Percentiles rank a stretch among this genome's conserved stretches.
These are phyloP conservation scores for Aselliscus stoliczkanus DNA, from an alignment of 2,797 vertebrate genomes.

Conservation along the genomic window DNA sequence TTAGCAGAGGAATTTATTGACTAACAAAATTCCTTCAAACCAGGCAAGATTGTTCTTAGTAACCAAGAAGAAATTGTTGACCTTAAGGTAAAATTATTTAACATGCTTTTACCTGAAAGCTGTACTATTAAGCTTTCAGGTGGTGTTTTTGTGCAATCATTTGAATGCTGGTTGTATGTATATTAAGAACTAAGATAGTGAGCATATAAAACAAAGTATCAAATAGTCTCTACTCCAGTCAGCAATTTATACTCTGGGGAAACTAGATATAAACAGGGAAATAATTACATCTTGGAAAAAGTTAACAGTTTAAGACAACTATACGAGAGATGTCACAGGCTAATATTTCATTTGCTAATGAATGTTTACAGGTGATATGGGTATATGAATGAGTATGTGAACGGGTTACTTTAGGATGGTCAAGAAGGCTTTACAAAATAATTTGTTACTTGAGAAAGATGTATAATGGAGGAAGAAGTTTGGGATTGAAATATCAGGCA, in stretches of 20 bases:
- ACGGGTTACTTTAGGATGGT: neutral
- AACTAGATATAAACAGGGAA: neutral
- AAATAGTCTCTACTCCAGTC: neutral
- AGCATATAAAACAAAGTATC: neutral
- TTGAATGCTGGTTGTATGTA: neutral
- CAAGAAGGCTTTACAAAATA: neutral
- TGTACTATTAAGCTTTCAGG: neutral
- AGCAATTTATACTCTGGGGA: neutral
- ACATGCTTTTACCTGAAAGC: neutral
- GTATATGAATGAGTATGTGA: neutral
- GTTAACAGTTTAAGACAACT: neutral
- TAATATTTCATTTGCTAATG: neutral
- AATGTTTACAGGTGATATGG: neutral
- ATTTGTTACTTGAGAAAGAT: neutral
- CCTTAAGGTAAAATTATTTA: slow-evolving; percentile 5
- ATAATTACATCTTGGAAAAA: neutral
- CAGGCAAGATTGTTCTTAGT: slow-evolving; percentile 14
- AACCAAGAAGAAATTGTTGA: neutral
- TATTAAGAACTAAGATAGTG: neutral
- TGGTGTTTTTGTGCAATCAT: neutral
- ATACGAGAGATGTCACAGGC: neutral
- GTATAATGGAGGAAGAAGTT: neutral
- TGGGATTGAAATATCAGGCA: neutral
- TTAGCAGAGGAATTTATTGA: slow-evolving; percentile 24
- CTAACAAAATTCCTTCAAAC: slow-evolving; percentile 22